A percentile compares a stretch with the other conserved stretches of the same genome.
Conservation (phyloP, 2,797 vertebrate genomes). For the Numenius phaeopus region DNA sequence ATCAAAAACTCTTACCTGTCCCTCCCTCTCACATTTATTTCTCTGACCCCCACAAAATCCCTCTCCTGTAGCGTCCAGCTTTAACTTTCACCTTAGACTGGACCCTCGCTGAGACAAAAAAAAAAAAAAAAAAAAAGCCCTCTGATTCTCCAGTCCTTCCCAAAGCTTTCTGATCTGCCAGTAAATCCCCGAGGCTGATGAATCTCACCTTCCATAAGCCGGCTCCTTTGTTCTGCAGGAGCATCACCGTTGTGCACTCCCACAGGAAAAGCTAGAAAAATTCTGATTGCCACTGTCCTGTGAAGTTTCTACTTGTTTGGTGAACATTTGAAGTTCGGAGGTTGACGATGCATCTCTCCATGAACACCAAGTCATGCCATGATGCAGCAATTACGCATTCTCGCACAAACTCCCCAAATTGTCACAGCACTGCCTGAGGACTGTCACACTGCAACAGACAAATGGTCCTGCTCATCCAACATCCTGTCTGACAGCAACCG, state of each 20-base stretch:
- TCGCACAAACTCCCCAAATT: background rate
- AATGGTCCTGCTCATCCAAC: conserved; percentile 54
- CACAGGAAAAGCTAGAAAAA: background rate
- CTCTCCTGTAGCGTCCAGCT: background rate
- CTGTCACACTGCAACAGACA: conserved; percentile 2
- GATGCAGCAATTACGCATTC: background rate
- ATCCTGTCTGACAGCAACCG: conserved; percentile 46
- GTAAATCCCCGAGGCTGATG: background rate
- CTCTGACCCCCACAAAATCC: conserved; percentile 15
- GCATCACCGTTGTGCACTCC: background rate
- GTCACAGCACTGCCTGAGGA: background rate
- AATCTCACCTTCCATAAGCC: conserved; percentile 19
- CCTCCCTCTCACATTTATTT: background rate
- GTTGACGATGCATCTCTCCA: background rate
- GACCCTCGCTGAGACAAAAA: background rate
- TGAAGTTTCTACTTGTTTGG: background rate
- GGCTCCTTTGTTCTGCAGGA: conserved; percentile 55
- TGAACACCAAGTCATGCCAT: background rate
- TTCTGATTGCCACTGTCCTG: background rate
- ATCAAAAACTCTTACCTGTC: background rate
- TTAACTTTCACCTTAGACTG: background rate
- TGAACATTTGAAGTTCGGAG: background rate
- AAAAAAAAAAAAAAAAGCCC: background rate
- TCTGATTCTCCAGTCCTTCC: background rate
- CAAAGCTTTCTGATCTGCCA: background rate